Evolutionary conservation across 2,888 invertebrate genomes (phyloP), one percentile per base, ranked within the genome.

Genomic region (Andrena flavipes): DNA sequence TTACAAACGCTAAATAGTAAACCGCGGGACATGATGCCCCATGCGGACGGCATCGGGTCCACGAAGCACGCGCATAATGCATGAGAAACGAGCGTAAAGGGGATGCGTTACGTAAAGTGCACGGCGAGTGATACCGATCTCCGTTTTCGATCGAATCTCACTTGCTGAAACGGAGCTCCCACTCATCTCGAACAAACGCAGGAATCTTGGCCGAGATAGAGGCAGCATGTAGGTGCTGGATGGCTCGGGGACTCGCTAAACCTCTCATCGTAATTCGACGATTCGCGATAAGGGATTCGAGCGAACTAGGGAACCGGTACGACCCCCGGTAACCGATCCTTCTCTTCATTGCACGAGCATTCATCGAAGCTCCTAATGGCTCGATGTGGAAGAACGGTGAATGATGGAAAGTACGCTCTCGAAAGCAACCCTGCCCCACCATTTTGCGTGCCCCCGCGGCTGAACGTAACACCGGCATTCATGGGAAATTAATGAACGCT

Each of bases 51-150:
- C 69, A 30, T 30, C 33, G 59, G 35, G 48, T 33, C 26, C 42
- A 20, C 75, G 51, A 51, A 29, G 76, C 70, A 72, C 80, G 71
- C 70, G 65, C 75, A 67, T 81, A 79, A 82, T 87, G 77, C 59
- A 80, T 68, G 68, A 60, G 76, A 76, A 83, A 77, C 73, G 77
- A 71, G 84, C 71, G 70, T 77, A 81, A 87, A 76, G 84, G 84
- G 84, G 78, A 75, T 87, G 87, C 87, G 90, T 91, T 89, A 90
- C 87, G 90, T 89, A 89, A 91, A 92, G 88, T 73, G 29, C 74
- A 84, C 80, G 71, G 71, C 73, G 63, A 26, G 70, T 69, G 92
- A 92, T 92, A 92, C 77, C 84, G 86, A 92, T 92, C 92, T 88
- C 74, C 86, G 60, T 51, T 33, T 5, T 48, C 76, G 86, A 88